These are phyloP conservation scores for Atlantisia rogersi DNA, from an alignment of 2,113 vertebrate species.

Conservation along the genomic window DNA sequence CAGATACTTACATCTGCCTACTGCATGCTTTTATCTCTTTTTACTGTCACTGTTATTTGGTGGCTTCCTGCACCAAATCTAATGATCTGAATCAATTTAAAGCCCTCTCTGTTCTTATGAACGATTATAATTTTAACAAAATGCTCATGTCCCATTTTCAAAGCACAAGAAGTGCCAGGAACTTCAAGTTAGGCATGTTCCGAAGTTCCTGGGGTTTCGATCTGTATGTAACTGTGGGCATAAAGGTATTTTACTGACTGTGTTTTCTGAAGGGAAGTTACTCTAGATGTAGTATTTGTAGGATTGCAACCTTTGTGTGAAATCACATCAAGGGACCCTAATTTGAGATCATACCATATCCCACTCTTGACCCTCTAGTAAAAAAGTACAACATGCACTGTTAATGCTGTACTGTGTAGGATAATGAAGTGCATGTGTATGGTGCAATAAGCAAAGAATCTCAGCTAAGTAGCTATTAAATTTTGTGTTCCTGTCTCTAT, in stretches of 20 bases:
- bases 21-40: background rate
- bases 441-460: constrained; percentile 1
- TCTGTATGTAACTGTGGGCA: background rate
- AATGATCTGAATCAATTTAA: background rate
- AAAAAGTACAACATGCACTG: background rate
- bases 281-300: background rate
- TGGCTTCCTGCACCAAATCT: background rate
- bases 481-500: background rate
- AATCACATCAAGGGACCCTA: background rate
- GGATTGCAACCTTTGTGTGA: background rate
- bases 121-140: background rate
- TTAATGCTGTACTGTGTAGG: background rate
- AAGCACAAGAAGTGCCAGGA: background rate
- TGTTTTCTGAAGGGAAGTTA: background rate
- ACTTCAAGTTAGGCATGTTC: background rate
- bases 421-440: background rate
- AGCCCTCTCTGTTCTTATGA: background rate
- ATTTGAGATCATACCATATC: background rate
- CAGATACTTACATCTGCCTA: background rate
- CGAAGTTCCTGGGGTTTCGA: background rate
- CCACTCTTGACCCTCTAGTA: background rate
- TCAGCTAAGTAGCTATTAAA: background rate
- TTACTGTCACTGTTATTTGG: background rate
- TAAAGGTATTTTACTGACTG: background rate
- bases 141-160: background rate